phyloP scores from a whole-genome alignment of 2,797 vertebrate genomes.

The Lepus oiostolus region DNA sequence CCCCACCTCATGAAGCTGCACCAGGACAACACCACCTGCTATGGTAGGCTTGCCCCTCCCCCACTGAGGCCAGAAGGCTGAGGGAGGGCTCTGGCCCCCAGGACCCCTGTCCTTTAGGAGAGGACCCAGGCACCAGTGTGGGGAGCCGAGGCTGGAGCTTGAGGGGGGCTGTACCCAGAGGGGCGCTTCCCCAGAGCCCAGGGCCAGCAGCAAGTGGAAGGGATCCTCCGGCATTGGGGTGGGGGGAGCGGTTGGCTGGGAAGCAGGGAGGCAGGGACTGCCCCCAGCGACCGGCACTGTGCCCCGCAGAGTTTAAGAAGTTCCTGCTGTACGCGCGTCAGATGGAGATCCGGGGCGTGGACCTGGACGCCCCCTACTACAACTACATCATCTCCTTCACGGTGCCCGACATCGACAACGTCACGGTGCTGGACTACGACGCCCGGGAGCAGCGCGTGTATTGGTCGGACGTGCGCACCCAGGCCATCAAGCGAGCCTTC shows the following conservation, averaged over 20 bases:
- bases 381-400: constrained; percentile 99
- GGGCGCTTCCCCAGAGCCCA: neutral
- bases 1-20: constrained; percentile 98
- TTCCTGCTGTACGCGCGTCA: constrained; percentile 98
- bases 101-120: neutral
- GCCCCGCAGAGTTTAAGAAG: constrained; percentile 93
- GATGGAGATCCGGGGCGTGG: constrained; percentile 98
- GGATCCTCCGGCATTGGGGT: neutral
- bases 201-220: neutral
- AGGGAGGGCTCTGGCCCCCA: neutral
- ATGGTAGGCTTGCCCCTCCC: constrained; percentile 88
- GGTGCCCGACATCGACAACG: constrained; percentile 97
- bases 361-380: constrained; percentile 98
- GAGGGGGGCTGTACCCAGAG: fast-evolving
- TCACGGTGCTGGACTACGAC: constrained; percentile 97
- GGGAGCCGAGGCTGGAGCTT: too few species aligned
- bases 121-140: neutral
- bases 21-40: constrained; percentile 95
- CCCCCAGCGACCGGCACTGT: neutral
- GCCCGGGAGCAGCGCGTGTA: constrained; percentile 97
- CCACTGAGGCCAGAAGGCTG: neutral
- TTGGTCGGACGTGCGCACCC: constrained; percentile 98
- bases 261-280: neutral
- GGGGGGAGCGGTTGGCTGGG: neutral
- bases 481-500: constrained; percentile 97